These are phyloP conservation scores for Takifugu ocellatus DNA, from an alignment of 2,797 vertebrate genomes.

Conservation along the genomic window DNA sequence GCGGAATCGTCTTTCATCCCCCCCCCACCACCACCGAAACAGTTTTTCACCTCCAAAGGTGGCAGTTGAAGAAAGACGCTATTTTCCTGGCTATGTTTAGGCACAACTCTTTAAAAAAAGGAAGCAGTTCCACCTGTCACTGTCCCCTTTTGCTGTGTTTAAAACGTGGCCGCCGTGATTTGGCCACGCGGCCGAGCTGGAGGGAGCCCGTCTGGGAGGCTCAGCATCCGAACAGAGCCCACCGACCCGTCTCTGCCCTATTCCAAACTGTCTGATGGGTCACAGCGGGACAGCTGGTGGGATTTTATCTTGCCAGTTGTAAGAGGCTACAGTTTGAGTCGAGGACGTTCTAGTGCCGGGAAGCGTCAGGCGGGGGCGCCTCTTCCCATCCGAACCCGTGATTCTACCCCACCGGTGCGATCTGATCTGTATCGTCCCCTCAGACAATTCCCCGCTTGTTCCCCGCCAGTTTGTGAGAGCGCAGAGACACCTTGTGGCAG, in stretches of 20 bases:
- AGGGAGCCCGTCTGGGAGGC: neutral
- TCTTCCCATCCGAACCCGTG: neutral
- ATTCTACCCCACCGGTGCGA: neutral
- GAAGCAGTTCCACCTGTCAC: conserved; percentile 30
- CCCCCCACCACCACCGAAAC: conserved; percentile 7
- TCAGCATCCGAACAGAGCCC: neutral
- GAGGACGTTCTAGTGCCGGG: too few species aligned
- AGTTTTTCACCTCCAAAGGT: conserved; percentile 53
- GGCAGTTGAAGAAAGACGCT: conserved; percentile 35
- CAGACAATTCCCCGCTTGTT: neutral
- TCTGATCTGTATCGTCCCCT: neutral
- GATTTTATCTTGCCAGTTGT: neutral
- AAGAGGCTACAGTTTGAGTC: too few species aligned
- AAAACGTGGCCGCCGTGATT: neutral
- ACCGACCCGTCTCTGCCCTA: neutral
- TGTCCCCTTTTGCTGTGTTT: conserved; percentile 16
- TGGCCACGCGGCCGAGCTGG: conserved; percentile 10
- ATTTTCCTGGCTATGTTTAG: conserved; percentile 48
- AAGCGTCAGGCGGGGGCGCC: too few species aligned
- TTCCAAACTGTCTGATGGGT: neutral
- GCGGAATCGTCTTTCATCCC: conserved; percentile 59
- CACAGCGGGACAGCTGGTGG: neutral
- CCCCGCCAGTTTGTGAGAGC: conserved; percentile 25
- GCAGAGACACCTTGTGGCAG: conserved; percentile 66
- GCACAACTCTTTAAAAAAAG: conserved; percentile 35